These are phyloP conservation scores for Podarcis muralis DNA, from an alignment of 2,113 vertebrate genomes.

Conservation along the genomic window DNA sequence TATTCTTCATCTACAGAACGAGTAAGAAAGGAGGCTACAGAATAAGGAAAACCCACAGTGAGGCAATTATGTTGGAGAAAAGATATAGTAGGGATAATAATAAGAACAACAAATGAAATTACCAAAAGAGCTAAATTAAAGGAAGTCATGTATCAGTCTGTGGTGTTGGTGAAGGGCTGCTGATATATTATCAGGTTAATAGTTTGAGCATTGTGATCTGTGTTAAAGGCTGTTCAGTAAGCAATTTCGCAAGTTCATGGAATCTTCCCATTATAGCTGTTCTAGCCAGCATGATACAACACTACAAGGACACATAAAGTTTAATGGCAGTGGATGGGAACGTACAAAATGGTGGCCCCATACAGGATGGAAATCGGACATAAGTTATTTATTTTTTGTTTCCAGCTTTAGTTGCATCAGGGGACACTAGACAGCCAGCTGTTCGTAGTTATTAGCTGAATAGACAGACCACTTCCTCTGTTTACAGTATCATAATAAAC, in stretches of 20 bases:
- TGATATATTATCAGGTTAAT: background rate
- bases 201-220: background rate
- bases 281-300: background rate
- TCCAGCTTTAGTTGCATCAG: background rate
- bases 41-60: background rate
- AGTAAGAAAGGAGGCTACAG: background rate
- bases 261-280: background rate
- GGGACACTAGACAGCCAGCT: slow-evolving; percentile 48
- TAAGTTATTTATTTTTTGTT: background rate
- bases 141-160: background rate
- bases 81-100: no score
- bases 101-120: background rate
- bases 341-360: background rate
- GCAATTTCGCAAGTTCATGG: background rate
- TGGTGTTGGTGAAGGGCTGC: background rate
- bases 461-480: slow-evolving; percentile 70
- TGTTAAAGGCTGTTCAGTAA: background rate
- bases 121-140: background rate
- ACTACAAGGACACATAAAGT: background rate
- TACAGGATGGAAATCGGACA: background rate
- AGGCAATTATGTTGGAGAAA: background rate
- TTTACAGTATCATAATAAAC: slow-evolving; percentile 64
- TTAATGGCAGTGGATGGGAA: background rate
- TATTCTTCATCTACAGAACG: background rate
- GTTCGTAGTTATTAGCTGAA: slow-evolving; percentile 66